Evolutionary conservation across 2,113 vertebrate genomes (phyloP).

Genomic region (Prietella phreatophila): DNA sequence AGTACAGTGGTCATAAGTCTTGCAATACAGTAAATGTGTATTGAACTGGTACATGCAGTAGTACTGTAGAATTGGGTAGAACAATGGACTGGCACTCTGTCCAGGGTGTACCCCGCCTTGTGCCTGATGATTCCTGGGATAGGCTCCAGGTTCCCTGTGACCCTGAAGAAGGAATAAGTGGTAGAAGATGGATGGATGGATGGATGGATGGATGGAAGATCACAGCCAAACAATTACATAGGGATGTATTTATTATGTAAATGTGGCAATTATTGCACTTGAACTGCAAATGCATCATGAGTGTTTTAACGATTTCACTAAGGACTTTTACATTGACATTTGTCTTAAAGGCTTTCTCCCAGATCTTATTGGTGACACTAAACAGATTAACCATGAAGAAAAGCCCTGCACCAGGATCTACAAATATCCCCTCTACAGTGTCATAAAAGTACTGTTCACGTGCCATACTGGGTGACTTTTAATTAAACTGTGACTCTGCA

Average conservation of each 20-base stretch:
- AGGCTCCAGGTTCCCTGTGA: too few relatives aligned
- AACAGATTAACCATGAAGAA: constrained; percentile 38
- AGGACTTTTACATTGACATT: constrained; percentile 33
- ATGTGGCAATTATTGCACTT: not conserved
- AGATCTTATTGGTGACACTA: constrained; percentile 23
- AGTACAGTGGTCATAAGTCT: not conserved
- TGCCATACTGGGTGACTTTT: constrained; percentile 8
- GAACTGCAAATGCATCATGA: not conserved
- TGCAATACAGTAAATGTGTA: not conserved
- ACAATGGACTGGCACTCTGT: too few relatives aligned
- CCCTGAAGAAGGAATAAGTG: too few relatives aligned
- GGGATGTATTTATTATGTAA: not conserved
- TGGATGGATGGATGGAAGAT: too few relatives aligned
- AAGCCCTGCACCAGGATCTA: constrained; percentile 1
- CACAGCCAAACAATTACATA: not conserved
- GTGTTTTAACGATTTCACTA: not conserved
- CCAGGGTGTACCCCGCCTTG: too few relatives aligned
- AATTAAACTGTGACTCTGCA: constrained; percentile 32
- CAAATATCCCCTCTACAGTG: constrained; percentile 3
- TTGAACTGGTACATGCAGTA: not conserved
- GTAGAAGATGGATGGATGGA: too few relatives aligned
- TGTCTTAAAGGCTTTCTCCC: not conserved
- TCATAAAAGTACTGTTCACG: not conserved
- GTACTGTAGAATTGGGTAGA: not conserved
- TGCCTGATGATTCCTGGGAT: too few relatives aligned